phyloP scores from a whole-genome alignment of 2,888 invertebrate species.

The Amiota mariae region DNA sequence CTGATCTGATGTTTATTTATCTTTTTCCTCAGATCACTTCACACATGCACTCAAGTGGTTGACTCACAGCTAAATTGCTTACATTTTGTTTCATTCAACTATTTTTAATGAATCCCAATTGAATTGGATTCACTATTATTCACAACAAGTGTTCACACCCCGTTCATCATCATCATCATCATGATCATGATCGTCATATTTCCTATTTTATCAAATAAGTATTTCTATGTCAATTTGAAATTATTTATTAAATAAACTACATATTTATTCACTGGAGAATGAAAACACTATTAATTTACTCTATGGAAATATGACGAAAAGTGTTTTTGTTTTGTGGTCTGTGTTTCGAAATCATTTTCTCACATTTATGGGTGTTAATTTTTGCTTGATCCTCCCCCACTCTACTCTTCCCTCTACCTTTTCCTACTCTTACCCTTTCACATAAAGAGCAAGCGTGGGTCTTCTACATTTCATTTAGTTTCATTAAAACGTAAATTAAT shows the following conservation, averaged over 20 bases:
- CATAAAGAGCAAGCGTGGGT: constrained; percentile 49
- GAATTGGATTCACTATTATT: not conserved
- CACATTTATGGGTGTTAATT: not conserved
- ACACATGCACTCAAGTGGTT: constrained; percentile 24
- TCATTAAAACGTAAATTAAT: constrained; percentile 53
- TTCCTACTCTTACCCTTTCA: constrained; percentile 38
- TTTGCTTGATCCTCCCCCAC: not conserved
- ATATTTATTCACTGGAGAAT: not conserved
- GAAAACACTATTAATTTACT: constrained; percentile 10
- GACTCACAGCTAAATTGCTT: too few relatives aligned
- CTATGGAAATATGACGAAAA: not conserved
- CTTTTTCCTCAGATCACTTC: constrained; percentile 17
- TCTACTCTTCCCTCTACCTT: constrained; percentile 38
- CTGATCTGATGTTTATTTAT: too few relatives aligned
- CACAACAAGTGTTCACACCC: not conserved
- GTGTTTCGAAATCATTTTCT: not conserved
- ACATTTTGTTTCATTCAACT: too few relatives aligned
- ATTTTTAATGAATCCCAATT: constrained; percentile 27
- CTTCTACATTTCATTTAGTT: constrained; percentile 47
- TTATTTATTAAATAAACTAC: constrained; percentile 29
- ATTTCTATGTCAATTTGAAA: constrained; percentile 11
- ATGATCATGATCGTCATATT: not conserved
- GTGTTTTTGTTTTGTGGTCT: not conserved
- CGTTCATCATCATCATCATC: not conserved
- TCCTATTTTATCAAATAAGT: constrained; percentile 22